phyloP scores from a whole-genome alignment of 2,113 vertebrate species.

The Rallus limicola region DNA sequence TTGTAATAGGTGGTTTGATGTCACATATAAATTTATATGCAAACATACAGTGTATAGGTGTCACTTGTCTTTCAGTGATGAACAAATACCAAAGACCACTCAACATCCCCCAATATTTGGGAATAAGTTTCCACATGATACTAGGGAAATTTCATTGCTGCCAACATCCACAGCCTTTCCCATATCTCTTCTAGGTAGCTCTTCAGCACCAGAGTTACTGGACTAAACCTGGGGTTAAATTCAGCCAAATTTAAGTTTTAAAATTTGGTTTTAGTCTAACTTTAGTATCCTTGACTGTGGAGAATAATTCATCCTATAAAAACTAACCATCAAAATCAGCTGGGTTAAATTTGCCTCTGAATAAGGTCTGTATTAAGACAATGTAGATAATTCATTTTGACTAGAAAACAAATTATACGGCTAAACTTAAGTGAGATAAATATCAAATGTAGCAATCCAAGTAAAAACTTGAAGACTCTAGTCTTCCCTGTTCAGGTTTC shows the following conservation, averaged over 20 bases:
- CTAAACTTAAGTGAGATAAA: neutral
- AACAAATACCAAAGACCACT: neutral
- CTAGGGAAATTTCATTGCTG: neutral
- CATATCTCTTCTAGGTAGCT: neutral
- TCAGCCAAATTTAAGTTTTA: neutral
- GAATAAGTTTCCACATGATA: neutral
- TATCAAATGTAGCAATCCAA: too few relatives aligned
- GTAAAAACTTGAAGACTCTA: too few relatives aligned
- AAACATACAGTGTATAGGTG: neutral
- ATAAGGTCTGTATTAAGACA: neutral
- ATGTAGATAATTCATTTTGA: neutral
- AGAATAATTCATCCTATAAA: neutral
- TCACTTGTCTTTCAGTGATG: neutral
- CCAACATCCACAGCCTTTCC: neutral
- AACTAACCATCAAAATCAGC: neutral
- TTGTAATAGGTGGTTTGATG: neutral
- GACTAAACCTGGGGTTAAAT: neutral
- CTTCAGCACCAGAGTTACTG: neutral
- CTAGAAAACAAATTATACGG: neutral
- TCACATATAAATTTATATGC: neutral
- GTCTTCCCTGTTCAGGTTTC: neutral
- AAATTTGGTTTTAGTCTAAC: accelerated
- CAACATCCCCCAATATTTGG: neutral
- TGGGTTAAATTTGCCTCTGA: neutral
- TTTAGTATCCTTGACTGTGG: neutral